A percentile compares a stretch with the other conserved stretches of the same genome.
Conservation (phyloP, 2,797 vertebrate species). For the Sebastes taczanowskii region DNA sequence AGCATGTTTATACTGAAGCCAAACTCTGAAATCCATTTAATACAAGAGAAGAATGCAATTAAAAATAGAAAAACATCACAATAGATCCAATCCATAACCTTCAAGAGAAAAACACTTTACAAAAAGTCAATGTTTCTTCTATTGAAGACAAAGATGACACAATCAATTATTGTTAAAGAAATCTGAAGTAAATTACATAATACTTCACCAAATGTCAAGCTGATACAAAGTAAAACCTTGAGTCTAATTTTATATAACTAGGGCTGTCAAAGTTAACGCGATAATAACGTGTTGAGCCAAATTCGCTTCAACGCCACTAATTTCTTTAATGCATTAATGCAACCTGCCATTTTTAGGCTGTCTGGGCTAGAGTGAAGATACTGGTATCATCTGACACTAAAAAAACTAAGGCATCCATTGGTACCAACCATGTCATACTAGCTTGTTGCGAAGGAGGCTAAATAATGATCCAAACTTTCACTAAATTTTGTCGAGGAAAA, state of each 20-base stretch:
- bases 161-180: too few relatives aligned
- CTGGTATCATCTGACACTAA: not conserved
- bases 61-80: not conserved
- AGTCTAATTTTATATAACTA: not conserved
- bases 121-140: too few relatives aligned
- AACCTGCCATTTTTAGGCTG: not conserved
- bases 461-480: too few relatives aligned
- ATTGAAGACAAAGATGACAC: too few relatives aligned
- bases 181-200: not conserved
- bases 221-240: not conserved
- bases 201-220: not conserved
- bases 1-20: not conserved
- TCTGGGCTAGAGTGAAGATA: not conserved
- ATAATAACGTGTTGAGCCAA: too few relatives aligned
- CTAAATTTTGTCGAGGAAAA: too few relatives aligned
- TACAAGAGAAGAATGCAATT: not conserved
- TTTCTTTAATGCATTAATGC: not conserved
- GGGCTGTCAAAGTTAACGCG: too few relatives aligned
- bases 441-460: too few relatives aligned
- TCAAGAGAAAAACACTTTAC: not conserved
- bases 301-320: not conserved
- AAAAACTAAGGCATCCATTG: not conserved
- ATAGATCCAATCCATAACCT: not conserved
- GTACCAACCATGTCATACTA: too few relatives aligned
- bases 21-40: not conserved